Evolutionary conservation across 1,140 invertebrate species (phyloP).

Genomic region (Thaumatotibia leucotreta): DNA sequence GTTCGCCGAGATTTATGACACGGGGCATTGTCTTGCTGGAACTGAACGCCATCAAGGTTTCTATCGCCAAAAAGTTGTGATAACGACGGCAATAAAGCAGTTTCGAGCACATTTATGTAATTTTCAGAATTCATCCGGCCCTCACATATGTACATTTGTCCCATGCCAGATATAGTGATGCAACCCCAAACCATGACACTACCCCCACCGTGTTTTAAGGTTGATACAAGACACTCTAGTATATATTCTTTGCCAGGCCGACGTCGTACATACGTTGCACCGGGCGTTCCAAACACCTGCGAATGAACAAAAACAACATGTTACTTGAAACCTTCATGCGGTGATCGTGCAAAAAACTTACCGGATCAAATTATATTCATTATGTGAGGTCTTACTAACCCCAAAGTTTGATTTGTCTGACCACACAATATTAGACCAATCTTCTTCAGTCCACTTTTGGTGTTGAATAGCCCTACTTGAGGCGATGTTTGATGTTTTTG

Average conservation of each 20-base stretch:
- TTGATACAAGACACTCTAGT: constrained; percentile 30
- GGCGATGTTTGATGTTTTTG: constrained; percentile 18
- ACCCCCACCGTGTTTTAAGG: constrained; percentile 54
- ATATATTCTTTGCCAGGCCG: constrained; percentile 5
- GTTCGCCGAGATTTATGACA: too few relatives aligned
- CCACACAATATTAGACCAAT: too few relatives aligned
- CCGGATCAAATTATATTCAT: too few relatives aligned
- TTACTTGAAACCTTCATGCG: too few relatives aligned
- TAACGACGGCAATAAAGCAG: constrained; percentile 1
- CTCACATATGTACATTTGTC: constrained; percentile 34
- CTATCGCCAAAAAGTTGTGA: constrained; percentile 1
- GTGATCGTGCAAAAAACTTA: too few relatives aligned
- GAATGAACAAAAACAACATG: too few relatives aligned
- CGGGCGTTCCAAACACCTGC: too few relatives aligned
- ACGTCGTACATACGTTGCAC: constrained; percentile 3
- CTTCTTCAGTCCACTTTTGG: constrained; percentile 19
- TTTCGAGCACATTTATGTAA: constrained; percentile 28
- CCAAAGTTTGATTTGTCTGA: too few relatives aligned
- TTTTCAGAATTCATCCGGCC: constrained; percentile 19
- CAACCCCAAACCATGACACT: constrained; percentile 50
- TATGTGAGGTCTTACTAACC: too few relatives aligned
- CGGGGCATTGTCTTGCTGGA: constrained; percentile 9
- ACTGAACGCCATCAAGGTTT: background rate
- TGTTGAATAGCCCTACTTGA: constrained; percentile 18
- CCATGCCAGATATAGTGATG: constrained; percentile 35